phyloP scores from a whole-genome alignment of 2,797 vertebrate genomes.

The Prunella strophiata region DNA sequence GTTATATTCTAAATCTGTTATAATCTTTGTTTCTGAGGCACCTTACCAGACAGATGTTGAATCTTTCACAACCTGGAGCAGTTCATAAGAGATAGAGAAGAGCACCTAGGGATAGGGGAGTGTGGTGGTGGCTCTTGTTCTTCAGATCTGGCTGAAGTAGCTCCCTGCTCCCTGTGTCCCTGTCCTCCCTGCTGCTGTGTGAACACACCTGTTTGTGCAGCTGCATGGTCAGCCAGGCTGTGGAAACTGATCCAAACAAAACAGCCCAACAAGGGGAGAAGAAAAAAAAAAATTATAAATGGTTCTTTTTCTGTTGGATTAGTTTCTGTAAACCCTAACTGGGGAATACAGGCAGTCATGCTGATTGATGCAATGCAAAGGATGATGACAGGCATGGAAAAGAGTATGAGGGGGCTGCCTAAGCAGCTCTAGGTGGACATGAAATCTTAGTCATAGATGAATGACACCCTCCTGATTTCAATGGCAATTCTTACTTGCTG shows the following conservation, averaged over 20 bases:
- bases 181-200: not conserved
- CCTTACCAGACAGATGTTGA: not conserved
- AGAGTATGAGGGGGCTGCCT: not conserved
- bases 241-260: not conserved
- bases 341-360: not conserved
- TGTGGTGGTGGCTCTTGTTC: not conserved
- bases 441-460: not conserved
- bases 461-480: not conserved
- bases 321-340: not conserved
- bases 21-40: not conserved
- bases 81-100: not conserved
- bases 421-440: not conserved
- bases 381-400: not conserved
- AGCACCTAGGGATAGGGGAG: not conserved
- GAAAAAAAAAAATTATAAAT: too few species aligned
- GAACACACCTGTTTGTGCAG: not conserved
- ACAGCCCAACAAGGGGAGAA: not conserved
- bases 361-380: not conserved
- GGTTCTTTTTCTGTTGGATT: not conserved
- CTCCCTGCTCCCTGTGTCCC: not conserved
- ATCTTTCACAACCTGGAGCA: not conserved
- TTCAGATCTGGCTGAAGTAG: not conserved
- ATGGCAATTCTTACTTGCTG: not conserved
- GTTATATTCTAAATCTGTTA: not conserved
- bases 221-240: not conserved